Evolutionary conservation across 37 sponge, comb jelly and placozoan species (phyloP).

Genomic region (Theonella swinhoei): DNA sequence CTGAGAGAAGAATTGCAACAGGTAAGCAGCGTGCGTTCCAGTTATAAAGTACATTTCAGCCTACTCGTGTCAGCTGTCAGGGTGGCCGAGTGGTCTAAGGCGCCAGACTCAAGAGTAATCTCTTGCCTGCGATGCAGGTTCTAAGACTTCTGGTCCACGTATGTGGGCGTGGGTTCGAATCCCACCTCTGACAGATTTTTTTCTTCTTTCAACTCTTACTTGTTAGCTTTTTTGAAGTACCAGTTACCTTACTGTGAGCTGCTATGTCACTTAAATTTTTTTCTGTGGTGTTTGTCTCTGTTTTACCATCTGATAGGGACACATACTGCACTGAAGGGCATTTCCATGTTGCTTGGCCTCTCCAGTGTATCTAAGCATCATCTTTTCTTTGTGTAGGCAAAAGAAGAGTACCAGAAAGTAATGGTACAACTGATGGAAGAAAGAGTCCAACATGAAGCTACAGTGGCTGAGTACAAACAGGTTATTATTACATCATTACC

Average conservation of each 20-base stretch:
- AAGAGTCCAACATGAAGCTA: constrained; percentile 61
- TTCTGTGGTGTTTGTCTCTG: background rate
- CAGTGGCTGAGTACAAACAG: constrained; percentile 76
- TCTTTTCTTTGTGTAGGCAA: constrained; percentile 46
- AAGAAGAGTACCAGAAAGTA: constrained; percentile 67
- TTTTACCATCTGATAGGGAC: too few relatives aligned
- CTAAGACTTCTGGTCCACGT: constrained; percentile 98
- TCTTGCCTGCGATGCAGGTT: constrained; percentile 66
- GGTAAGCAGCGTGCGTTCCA: constrained; percentile 5
- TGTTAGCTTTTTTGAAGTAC: too few relatives aligned
- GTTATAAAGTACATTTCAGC: background rate
- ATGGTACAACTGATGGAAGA: constrained; percentile 71
- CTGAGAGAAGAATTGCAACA: constrained; percentile 70
- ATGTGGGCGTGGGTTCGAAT: constrained; percentile 99
- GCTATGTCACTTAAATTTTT: too few relatives aligned
- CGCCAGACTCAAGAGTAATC: constrained; percentile 97
- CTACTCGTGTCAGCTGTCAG: constrained; percentile 74
- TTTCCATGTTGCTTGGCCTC: too few relatives aligned
- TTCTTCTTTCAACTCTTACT: constrained; percentile 28
- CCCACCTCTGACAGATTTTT: constrained; percentile 99
- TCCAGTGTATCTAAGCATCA: background rate
- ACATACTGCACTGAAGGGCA: background rate
- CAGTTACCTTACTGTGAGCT: too few relatives aligned
- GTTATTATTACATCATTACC: constrained; percentile 19
- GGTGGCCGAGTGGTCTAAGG: constrained; percentile 99